phyloP scores from a whole-genome alignment of 2,888 invertebrate genomes.

The Brenthis hecate region DNA sequence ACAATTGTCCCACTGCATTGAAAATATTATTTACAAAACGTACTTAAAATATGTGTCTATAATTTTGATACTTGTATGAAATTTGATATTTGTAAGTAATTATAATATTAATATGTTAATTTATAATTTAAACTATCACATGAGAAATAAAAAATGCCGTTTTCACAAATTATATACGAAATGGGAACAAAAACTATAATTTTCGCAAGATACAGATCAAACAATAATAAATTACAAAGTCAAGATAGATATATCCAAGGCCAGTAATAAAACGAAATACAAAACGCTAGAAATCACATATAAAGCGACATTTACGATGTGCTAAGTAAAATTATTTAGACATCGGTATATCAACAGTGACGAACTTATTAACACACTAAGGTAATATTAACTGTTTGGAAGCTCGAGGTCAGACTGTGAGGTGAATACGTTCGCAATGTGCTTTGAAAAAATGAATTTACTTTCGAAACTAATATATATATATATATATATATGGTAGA shows the following conservation, averaged over 20 bases:
- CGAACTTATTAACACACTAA: slow-evolving; percentile 22
- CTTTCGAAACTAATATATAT: not conserved
- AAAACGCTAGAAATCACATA: slow-evolving; percentile 13
- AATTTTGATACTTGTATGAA: no score
- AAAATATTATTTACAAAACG: no score
- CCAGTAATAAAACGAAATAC: slow-evolving; percentile 11
- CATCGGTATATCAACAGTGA: slow-evolving; percentile 6
- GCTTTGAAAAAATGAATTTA: not conserved
- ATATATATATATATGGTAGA: not conserved
- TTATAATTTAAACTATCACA: no score
- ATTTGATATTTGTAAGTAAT: no score
- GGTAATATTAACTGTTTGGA: slow-evolving; percentile 20
- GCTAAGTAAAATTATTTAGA: slow-evolving; percentile 23
- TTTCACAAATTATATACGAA: no score
- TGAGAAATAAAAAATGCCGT: no score
- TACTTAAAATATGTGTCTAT: no score
- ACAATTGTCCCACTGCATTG: no score
- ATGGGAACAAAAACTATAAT: no score
- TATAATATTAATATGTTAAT: no score
- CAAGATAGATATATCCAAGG: slow-evolving; percentile 12
- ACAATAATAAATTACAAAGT: slow-evolving; percentile 2
- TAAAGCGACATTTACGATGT: slow-evolving; percentile 25
- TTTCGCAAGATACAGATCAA: not conserved
- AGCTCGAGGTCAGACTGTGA: slow-evolving; percentile 28
- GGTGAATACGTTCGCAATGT: not conserved